A percentile compares a stretch with the other conserved stretches of the same genome.
These are phyloP conservation scores for Himalopsyche kuldschensis DNA, from an alignment of 2,888 invertebrate genomes.

Conservation along the genomic window DNA sequence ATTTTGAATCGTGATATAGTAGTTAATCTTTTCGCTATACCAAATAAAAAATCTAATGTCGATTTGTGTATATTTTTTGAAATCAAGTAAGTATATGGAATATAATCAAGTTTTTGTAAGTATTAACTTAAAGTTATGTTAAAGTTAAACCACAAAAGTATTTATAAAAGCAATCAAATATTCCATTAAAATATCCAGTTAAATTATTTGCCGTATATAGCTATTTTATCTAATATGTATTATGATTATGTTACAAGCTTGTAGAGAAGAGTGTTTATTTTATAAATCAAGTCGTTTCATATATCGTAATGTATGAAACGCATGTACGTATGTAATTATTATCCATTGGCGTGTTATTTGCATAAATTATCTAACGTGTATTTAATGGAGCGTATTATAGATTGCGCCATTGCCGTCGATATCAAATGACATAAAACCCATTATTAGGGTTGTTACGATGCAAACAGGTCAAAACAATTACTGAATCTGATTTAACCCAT, in stretches of 20 bases:
- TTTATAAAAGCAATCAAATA: not conserved
- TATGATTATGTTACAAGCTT: not conserved
- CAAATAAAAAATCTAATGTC: no score
- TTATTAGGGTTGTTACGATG: not conserved
- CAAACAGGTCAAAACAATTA: conserved; percentile 1
- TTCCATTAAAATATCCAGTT: not conserved
- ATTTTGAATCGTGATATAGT: no score
- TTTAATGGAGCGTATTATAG: not conserved
- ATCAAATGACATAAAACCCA: not conserved
- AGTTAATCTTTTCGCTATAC: no score
- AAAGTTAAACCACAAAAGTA: not conserved
- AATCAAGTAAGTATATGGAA: no score
- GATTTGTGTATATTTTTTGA: no score
- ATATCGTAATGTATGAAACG: not conserved
- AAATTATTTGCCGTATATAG: not conserved
- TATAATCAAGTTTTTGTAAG: no score
- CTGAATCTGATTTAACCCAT: not conserved
- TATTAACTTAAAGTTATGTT: not conserved
- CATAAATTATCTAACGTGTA: conserved; percentile 5
- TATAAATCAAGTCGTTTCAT: not conserved
- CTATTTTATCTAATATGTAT: not conserved
- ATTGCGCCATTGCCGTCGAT: not conserved
- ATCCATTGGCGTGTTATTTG: not conserved
- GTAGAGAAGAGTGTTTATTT: not conserved
- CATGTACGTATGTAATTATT: not conserved